phyloP scores from a whole-genome alignment of 2,888 invertebrate species.

The Automeris io region DNA sequence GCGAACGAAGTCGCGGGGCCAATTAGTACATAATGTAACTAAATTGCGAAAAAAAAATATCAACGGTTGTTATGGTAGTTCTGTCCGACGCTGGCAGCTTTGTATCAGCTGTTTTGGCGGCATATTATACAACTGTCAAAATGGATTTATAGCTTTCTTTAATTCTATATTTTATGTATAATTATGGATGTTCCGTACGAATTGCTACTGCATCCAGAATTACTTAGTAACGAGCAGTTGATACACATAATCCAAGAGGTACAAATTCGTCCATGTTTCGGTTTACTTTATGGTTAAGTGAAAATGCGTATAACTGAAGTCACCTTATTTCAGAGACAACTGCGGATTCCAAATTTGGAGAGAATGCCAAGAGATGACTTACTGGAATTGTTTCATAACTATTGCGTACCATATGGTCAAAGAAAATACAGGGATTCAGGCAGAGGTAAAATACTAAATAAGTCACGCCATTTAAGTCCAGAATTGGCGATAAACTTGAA shows the following conservation, averaged over 20 bases:
- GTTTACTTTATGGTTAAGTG: constrained; percentile 2
- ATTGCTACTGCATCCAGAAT: constrained; percentile 65
- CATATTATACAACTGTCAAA: neutral
- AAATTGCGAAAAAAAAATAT: too few relatives aligned
- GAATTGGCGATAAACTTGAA: constrained; percentile 31
- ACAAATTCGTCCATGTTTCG: constrained; percentile 3
- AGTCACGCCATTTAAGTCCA: constrained; percentile 41
- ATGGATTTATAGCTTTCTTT: too few relatives aligned
- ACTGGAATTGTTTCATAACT: constrained; percentile 58
- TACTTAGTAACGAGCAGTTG: constrained; percentile 58
- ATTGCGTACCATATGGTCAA: constrained; percentile 65
- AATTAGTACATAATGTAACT: too few relatives aligned
- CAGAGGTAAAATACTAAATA: constrained; percentile 54
- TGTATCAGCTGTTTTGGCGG: too few relatives aligned
- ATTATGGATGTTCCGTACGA: constrained; percentile 55
- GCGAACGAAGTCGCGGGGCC: too few relatives aligned
- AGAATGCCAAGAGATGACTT: constrained; percentile 50
- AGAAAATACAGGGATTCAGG: constrained; percentile 60
- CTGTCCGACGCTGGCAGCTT: too few relatives aligned
- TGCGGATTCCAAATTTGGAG: constrained; percentile 44
- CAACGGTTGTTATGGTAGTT: too few relatives aligned
- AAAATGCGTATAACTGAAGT: neutral
- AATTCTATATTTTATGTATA: too few relatives aligned
- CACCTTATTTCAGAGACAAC: constrained; percentile 39
- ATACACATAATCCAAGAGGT: constrained; percentile 59